A percentile compares a stretch with the other conserved stretches of the same genome.
Evolutionary conservation across 2,888 invertebrate genomes (phyloP).

Genomic region (Drosophila kambysellisi): DNA sequence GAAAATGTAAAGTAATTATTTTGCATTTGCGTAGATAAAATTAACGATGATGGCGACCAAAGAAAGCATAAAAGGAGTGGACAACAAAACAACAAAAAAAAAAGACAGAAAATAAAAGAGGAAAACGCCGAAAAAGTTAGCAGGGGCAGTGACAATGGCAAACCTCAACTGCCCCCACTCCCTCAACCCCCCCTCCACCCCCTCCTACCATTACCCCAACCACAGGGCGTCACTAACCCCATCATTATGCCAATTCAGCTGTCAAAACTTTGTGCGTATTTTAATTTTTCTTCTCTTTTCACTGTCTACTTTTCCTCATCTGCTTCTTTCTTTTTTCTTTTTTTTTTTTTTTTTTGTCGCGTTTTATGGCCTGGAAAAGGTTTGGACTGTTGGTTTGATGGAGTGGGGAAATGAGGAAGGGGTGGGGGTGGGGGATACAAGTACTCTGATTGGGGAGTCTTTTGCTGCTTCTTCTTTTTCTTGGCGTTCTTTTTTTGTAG

Average conservation of each 20-base stretch:
- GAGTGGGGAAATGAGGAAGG: not conserved
- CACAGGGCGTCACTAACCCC: conserved; percentile 70
- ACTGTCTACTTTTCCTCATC: conserved; percentile 19
- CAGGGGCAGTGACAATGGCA: conserved; percentile 63
- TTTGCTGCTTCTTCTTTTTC: conserved; percentile 8
- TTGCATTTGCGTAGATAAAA: conserved; percentile 81
- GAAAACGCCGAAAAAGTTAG: not conserved
- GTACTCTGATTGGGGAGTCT: conserved; percentile 48
- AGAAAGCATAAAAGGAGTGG: conserved; percentile 22
- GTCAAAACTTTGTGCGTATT: conserved; percentile 79
- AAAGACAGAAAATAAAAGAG: not conserved
- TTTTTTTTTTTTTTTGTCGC: conserved; percentile 56
- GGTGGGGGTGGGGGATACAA: conserved; percentile 6
- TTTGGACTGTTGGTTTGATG: conserved; percentile 7
- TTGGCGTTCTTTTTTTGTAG: not conserved
- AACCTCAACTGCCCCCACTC: not conserved
- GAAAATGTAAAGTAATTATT: conserved; percentile 81
- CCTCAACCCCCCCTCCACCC: not conserved
- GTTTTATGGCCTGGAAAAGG: conserved; percentile 68
- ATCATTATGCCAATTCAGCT: conserved; percentile 81
- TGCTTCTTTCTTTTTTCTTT: conserved; percentile 24
- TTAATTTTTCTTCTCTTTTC: conserved; percentile 68
- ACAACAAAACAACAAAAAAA: not conserved
- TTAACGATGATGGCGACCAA: conserved; percentile 73
- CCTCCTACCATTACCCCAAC: not conserved